phyloP scores from a whole-genome alignment of 2,797 vertebrate genomes.

The Arnoldichthys spilopterus region DNA sequence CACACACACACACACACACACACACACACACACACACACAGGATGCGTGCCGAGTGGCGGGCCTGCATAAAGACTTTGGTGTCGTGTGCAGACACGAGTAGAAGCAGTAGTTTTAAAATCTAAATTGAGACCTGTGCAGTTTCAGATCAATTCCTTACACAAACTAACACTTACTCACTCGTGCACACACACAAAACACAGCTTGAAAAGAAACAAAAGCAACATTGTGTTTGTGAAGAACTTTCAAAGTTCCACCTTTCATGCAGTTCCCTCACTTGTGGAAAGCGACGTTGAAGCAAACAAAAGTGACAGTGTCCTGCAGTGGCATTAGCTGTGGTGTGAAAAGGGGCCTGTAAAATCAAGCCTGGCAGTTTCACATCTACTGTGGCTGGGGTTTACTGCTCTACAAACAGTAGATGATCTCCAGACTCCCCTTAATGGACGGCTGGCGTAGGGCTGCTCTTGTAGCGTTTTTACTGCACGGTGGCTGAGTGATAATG shows the following conservation, averaged over 20 bases:
- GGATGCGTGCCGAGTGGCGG: background rate
- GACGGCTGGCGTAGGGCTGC: background rate
- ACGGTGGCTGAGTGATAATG: background rate
- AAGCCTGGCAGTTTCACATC: conserved; percentile 16
- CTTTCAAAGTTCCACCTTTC: conserved; percentile 35
- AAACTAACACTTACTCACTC: background rate
- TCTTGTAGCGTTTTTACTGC: conserved; percentile 10
- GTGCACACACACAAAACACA: background rate
- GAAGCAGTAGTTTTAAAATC: conserved; percentile 1
- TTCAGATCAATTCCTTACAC: too few species aligned
- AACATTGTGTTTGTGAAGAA: background rate
- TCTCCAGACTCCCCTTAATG: background rate
- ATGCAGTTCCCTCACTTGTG: conserved; percentile 1
- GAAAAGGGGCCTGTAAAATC: conserved; percentile 1
- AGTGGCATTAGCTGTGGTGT: conserved; percentile 3
- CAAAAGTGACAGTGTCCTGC: conserved; percentile 27
- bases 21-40: background rate
- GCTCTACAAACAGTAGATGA: conserved; percentile 29
- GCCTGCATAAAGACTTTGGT: background rate
- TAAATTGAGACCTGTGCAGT: background rate
- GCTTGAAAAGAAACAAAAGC: conserved; percentile 14
- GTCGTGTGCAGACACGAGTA: background rate
- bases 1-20: too few species aligned
- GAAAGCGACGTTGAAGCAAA: background rate
- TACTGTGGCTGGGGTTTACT: conserved; percentile 5